phyloP scores from a whole-genome alignment of 2,797 vertebrate genomes.

The Danio albolineatus region DNA sequence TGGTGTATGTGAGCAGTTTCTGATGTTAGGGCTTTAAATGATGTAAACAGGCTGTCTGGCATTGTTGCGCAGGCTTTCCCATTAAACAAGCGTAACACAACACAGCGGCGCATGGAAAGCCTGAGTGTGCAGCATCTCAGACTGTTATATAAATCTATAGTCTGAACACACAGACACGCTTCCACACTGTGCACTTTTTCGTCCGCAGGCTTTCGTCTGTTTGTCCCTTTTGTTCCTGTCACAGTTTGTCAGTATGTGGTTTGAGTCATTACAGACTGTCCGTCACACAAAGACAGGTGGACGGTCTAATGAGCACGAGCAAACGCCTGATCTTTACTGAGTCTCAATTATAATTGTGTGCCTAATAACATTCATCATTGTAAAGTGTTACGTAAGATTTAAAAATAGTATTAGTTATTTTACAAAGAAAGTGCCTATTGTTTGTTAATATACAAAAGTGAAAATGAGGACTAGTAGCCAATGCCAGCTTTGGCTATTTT shows the following conservation, averaged over 20 bases:
- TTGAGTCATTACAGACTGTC: background rate
- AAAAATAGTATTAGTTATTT: too few relatives aligned
- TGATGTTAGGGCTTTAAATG: constrained; percentile 7
- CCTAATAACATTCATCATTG: background rate
- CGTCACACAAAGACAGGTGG: constrained; percentile 1
- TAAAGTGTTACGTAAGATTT: background rate
- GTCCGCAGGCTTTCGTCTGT: background rate
- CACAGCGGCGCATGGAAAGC: constrained; percentile 9
- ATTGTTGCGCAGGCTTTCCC: background rate
- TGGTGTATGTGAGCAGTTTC: background rate
- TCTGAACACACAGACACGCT: constrained; percentile 5
- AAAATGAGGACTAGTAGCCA: background rate
- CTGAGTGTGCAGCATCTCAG: background rate
- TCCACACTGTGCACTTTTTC: background rate
- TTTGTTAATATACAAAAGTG: background rate
- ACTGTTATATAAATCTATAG: constrained; percentile 31
- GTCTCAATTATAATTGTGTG: background rate
- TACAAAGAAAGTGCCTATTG: too few relatives aligned
- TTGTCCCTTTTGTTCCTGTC: constrained; percentile 14
- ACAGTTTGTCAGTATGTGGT: background rate
- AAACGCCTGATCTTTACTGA: background rate
- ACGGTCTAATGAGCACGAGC: background rate
- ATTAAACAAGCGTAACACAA: background rate
- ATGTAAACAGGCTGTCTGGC: constrained; percentile 8
- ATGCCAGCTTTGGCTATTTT: background rate